These are phyloP conservation scores for Mesoclemmys tuberculata DNA, from an alignment of 2,113 vertebrate genomes.

Conservation along the genomic window DNA sequence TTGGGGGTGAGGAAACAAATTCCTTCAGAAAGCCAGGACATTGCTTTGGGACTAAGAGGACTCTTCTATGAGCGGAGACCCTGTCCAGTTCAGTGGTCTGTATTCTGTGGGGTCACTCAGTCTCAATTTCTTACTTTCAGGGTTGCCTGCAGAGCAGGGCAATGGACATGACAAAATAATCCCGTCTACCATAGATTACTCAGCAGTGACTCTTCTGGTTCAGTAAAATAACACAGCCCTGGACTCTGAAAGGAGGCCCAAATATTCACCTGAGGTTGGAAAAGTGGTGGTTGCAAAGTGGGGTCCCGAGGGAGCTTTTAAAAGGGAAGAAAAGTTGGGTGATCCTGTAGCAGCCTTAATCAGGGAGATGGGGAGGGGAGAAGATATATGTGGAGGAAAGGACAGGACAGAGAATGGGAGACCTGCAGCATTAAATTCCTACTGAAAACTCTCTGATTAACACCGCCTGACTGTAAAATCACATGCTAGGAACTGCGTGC, in stretches of 20 bases:
- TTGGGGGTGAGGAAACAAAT: constrained; percentile 24
- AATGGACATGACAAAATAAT: not conserved
- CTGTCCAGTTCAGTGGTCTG: not conserved
- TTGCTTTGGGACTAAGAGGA: constrained; percentile 11
- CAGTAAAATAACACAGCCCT: fast-evolving
- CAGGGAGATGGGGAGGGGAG: not conserved
- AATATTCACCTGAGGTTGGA: fast-evolving
- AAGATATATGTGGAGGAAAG: not conserved
- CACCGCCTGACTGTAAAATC: not conserved
- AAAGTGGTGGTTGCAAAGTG: not conserved
- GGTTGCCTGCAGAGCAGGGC: not conserved
- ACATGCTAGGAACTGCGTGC: not conserved
- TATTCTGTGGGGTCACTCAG: not conserved
- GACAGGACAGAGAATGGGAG: not conserved
- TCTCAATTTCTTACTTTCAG: not conserved
- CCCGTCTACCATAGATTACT: not conserved
- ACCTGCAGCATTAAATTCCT: not conserved
- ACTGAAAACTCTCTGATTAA: not conserved
- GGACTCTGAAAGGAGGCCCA: not conserved
- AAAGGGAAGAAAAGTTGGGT: fast-evolving
- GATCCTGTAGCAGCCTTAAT: not conserved
- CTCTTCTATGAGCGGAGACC: not conserved
- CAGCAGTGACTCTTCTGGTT: fast-evolving
- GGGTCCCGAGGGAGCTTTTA: not conserved
- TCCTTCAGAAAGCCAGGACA: not conserved